phyloP scores from a whole-genome alignment of 2,113 vertebrate species.

The Circaetus cinerascens region DNA sequence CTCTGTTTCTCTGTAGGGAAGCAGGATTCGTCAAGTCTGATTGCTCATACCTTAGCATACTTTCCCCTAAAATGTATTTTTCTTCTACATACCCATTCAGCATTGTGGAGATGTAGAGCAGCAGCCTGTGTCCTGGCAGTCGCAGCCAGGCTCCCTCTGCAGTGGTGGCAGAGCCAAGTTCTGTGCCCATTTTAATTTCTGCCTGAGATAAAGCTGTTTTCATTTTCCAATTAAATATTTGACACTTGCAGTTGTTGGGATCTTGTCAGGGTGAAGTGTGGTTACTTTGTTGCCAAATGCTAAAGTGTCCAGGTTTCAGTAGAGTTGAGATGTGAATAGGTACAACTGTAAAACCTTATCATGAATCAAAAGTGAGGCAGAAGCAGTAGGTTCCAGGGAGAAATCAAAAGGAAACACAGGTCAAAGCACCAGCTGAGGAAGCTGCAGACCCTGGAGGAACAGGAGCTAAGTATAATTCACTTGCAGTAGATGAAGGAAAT shows the following conservation, averaged over 20 bases:
- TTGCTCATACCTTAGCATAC: background rate
- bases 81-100: background rate
- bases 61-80: background rate
- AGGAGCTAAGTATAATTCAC: background rate
- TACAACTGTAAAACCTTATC: background rate
- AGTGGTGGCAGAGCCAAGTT: background rate
- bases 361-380: background rate
- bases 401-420: background rate
- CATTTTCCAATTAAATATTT: background rate
- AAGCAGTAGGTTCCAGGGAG: background rate
- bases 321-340: background rate
- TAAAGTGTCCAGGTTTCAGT: background rate
- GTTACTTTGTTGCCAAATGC: background rate
- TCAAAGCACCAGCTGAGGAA: background rate
- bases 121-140: background rate
- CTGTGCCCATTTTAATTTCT: background rate
- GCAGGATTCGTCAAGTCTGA: background rate
- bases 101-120: background rate
- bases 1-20: background rate
- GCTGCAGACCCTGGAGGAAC: background rate
- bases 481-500: background rate
- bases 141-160: background rate
- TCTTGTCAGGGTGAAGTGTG: background rate
- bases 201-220: background rate
- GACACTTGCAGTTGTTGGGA: background rate